Percentiles rank a stretch among this genome's conserved stretches.
phyloP scores from a whole-genome alignment of 1,140 invertebrate genomes.

The Tetraneura akinire region DNA sequence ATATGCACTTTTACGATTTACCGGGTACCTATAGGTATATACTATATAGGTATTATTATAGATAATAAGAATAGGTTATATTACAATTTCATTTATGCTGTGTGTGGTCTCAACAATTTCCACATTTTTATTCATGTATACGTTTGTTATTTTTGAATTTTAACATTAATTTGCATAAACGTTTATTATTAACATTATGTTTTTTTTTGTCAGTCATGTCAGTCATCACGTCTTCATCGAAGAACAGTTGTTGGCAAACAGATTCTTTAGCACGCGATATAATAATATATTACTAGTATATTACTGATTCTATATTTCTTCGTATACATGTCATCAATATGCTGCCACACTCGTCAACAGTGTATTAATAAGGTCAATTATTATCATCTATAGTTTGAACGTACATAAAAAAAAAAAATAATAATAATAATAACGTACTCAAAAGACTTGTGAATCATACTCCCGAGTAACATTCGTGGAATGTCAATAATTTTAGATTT shows the following conservation, averaged over 20 bases:
- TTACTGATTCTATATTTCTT: conserved; percentile 3
- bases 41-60: too few relatives aligned
- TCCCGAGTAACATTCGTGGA: not conserved
- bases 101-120: conserved; percentile 32
- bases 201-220: too few relatives aligned
- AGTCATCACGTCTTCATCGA: too few relatives aligned
- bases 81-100: not conserved
- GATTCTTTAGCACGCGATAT: conserved; percentile 22
- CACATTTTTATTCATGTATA: conserved; percentile 37
- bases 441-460: conserved; percentile 32
- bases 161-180: conserved; percentile 32
- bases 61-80: too few relatives aligned
- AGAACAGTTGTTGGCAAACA: conserved; percentile 13
- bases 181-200: not conserved
- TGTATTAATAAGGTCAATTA: conserved; percentile 52
- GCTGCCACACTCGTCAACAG: conserved; percentile 32
- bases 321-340: not conserved
- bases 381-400: conserved; percentile 40
- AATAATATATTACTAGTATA: too few relatives aligned
- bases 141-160: not conserved
- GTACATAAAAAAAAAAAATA: too few relatives aligned
- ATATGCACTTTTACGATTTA: too few relatives aligned
- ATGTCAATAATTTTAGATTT: not conserved
- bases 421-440: conserved; percentile 7
- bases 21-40: too few relatives aligned